Conservation (phyloP, 2,888 invertebrate species). For the Eupeodes latifasciatus region DNA sequence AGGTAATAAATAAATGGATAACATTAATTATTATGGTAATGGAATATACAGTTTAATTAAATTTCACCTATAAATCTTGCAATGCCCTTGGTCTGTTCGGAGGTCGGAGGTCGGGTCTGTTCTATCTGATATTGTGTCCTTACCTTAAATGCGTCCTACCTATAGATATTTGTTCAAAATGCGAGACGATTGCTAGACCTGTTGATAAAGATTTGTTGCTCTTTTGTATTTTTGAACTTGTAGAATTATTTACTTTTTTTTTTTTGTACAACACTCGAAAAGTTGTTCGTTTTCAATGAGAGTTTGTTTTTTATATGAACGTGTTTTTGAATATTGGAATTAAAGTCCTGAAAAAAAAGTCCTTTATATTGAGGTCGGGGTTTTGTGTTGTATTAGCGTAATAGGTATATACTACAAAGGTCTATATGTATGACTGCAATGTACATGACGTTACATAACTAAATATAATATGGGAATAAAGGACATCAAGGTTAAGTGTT, state of each 20-base stretch:
- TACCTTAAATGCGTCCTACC: neutral
- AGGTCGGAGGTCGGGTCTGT: neutral
- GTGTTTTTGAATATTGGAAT: neutral
- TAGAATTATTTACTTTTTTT: constrained; percentile 5
- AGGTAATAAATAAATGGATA: constrained; percentile 70
- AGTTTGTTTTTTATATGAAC: neutral
- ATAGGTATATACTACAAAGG: neutral
- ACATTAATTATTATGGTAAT: constrained; percentile 62
- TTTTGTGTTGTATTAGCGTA: constrained; percentile 24
- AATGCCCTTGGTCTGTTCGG: constrained; percentile 35
- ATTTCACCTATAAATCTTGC: constrained; percentile 40
- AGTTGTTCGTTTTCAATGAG: neutral
- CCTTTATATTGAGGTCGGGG: constrained; percentile 7
- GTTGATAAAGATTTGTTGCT: constrained; percentile 60
- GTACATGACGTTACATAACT: constrained; percentile 66
- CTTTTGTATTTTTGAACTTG: constrained; percentile 16
- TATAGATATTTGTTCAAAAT: neutral
- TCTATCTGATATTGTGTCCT: neutral
- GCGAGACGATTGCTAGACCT: constrained; percentile 50
- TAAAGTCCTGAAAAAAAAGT: neutral
- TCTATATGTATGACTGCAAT: constrained; percentile 41
- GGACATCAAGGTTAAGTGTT: constrained; percentile 68
- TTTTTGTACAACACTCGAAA: constrained; percentile 13
- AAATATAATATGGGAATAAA: constrained; percentile 51
- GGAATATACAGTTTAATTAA: constrained; percentile 61